Evolutionary conservation across 2,113 vertebrate species (phyloP).

Genomic region (Empidonax traillii): DNA sequence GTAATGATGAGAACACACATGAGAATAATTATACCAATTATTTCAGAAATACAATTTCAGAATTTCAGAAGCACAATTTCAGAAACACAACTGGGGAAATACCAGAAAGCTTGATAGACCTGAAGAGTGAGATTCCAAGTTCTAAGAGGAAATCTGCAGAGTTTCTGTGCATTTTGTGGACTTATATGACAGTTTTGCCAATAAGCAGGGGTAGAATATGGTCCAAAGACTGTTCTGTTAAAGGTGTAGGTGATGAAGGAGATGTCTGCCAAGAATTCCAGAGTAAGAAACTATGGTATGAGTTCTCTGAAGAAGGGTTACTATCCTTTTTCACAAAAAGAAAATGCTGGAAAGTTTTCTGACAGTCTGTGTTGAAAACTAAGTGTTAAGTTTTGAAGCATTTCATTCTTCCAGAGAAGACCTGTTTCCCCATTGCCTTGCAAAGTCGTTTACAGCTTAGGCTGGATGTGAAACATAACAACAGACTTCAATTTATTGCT

Average conservation of each 20-base stretch:
- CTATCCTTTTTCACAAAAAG: background rate
- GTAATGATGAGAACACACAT: conserved; percentile 20
- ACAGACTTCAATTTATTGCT: background rate
- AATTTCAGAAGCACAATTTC: background rate
- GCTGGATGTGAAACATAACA: background rate
- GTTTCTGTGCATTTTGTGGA: background rate
- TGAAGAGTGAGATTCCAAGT: background rate
- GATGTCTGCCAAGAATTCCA: background rate
- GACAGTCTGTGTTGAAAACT: background rate
- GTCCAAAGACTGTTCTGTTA: background rate
- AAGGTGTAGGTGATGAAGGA: background rate
- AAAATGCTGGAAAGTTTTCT: background rate
- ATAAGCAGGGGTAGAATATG: background rate
- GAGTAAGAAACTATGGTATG: background rate
- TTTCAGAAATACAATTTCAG: background rate
- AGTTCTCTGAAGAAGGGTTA: background rate
- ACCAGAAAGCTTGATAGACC: background rate
- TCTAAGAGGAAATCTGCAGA: background rate
- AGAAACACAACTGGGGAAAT: background rate
- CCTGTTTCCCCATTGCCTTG: background rate
- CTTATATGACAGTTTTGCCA: background rate
- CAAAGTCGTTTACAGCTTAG: background rate
- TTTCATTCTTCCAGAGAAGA: background rate
- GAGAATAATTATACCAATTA: conserved; percentile 20
- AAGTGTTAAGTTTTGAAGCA: background rate